These are phyloP conservation scores for Todus mexicanus DNA, from an alignment of 2,797 vertebrate genomes.

Conservation along the genomic window DNA sequence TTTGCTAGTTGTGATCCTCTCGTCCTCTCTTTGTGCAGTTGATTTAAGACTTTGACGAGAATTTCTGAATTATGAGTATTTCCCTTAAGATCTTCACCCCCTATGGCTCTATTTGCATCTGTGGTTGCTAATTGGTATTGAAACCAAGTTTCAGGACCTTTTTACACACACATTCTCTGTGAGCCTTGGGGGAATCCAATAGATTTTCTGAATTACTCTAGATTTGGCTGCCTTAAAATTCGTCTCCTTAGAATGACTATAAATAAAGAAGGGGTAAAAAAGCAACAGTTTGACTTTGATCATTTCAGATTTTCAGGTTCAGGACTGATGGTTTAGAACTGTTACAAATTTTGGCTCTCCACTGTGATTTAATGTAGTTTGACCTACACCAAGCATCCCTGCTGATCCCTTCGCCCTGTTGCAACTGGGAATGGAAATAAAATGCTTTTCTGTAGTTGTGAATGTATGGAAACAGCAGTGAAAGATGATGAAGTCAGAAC, in stretches of 20 bases:
- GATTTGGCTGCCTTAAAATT: not conserved
- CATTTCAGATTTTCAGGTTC: not conserved
- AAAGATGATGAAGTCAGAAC: not conserved
- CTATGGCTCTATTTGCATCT: not conserved
- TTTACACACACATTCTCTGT: not conserved
- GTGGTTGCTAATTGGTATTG: not conserved
- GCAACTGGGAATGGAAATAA: not conserved
- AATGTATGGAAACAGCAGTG: not conserved
- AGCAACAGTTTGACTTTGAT: not conserved
- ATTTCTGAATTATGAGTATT: not conserved
- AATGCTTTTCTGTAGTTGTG: not conserved
- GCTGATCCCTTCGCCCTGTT: not conserved
- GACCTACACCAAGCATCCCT: not conserved
- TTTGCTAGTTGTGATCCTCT: not conserved
- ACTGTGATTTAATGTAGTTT: not conserved
- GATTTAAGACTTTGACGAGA: not conserved
- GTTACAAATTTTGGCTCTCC: not conserved
- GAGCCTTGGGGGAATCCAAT: not conserved
- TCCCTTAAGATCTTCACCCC: not conserved
- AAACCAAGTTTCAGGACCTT: not conserved
- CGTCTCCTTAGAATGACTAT: not conserved
- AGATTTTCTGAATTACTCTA: not conserved
- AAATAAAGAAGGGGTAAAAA: not conserved
- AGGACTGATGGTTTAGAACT: not conserved
- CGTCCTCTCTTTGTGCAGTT: accelerated